Evolutionary conservation across 2,888 invertebrate species (phyloP), one percentile per base, ranked within the genome.

Genomic region (Sarcophaga variegata): DNA sequence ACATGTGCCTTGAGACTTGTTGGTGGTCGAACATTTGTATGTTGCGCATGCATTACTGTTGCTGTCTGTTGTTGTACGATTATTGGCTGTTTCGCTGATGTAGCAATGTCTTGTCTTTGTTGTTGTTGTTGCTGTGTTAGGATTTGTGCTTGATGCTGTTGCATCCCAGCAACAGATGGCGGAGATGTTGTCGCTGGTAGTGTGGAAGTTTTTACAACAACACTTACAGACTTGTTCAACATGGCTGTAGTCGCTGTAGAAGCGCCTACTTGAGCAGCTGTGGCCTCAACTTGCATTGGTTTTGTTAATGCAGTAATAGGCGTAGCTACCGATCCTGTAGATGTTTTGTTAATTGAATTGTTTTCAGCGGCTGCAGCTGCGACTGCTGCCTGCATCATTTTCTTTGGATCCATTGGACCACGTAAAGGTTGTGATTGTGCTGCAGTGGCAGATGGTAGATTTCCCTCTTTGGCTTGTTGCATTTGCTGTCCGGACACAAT

Each of bases 381-480:
- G 8, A 83, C 87, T 8, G 88, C 84, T 17, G 82, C 87, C 72
- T 88, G 89, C 71, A 89, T 87, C 69, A 89, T 84, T 78, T 88
- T 88, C 79, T 89, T 89, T n/a, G 88, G 84, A 60, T 89, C 89
- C 59, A 85, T 79, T 10, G 88, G 88, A 25, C 69, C 49, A 45
- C 80, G 77, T n/a, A 70, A 54, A 22, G 85, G 77, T 25, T 88
- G 85, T 0, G 25, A 90, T 54, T 54, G 54, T 88, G 59, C 83
- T 37, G 89, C 88, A 17, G 86, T 91, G 1, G 92, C 91, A 25
- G 91, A 91, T 8, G 92, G 92, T 59, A 92, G 81, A 76, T 91
- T 92, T 4, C 92, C 91, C 90, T 96, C 96, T 90, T 96, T 96
- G 71, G 95, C 95, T 89, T 96, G 96, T 0, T 91, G 90, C 95